These are phyloP conservation scores for Ctenopoma multispine DNA, from an alignment of 2,797 vertebrate species.

Conservation along the genomic window DNA sequence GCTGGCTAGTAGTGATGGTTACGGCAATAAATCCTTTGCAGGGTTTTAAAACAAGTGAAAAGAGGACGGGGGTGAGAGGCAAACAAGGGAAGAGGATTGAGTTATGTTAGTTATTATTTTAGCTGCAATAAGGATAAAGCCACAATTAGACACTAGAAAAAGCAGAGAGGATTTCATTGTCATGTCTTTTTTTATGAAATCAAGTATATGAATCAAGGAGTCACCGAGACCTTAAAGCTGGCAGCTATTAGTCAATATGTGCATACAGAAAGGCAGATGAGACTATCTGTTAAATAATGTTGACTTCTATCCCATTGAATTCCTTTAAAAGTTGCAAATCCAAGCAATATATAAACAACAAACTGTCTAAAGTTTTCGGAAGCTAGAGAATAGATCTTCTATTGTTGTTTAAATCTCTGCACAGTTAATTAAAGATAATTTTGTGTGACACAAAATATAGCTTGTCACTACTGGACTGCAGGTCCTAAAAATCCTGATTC, in stretches of 20 bases:
- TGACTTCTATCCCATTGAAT: conserved; percentile 26
- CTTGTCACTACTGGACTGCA: conserved; percentile 16
- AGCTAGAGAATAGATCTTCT: not conserved
- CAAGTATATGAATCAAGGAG: conserved; percentile 9
- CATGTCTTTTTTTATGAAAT: conserved; percentile 14
- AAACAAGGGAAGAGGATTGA: conserved; percentile 22
- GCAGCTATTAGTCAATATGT: conserved; percentile 45
- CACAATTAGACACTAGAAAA: conserved; percentile 3
- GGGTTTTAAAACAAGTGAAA: conserved; percentile 61
- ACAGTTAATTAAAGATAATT: conserved; percentile 40
- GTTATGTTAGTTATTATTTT: conserved; percentile 22
- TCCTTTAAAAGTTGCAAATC: conserved; percentile 23
- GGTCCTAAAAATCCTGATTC: conserved; percentile 47
- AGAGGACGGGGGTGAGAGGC: conserved; percentile 18
- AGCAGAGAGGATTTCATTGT: conserved; percentile 8
- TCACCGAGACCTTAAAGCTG: conserved; percentile 39
- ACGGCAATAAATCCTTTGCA: conserved; percentile 67
- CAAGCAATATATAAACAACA: conserved; percentile 29
- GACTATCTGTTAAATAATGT: conserved; percentile 23
- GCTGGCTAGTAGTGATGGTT: conserved; percentile 63
- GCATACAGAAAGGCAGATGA: conserved; percentile 25
- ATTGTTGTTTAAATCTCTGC: conserved; percentile 12
- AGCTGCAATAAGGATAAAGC: conserved; percentile 23
- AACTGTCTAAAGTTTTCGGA: conserved; percentile 2
- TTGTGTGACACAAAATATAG: conserved; percentile 17